Base-by-base conservation (phyloP, 2,797 vertebrate species). In the Phaenicophaeus curvirostris region DNA sequence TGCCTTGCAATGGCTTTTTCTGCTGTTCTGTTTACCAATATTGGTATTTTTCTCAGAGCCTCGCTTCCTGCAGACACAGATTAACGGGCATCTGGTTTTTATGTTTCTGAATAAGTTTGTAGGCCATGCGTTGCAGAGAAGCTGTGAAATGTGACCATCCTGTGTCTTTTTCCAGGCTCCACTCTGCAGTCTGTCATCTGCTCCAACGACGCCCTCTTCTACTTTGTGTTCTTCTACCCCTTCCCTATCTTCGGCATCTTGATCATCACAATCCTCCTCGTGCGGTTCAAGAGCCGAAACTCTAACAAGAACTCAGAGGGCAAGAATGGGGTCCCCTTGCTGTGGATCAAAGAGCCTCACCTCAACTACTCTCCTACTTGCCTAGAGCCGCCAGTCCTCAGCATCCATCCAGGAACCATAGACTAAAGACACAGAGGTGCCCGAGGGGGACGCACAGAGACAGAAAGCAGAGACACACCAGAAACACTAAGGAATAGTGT, bases 311-410 rank as follows among this genome's bases (percentile, higher is more conserved):
- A 98, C 96, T 99, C 99, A 0, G 99, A 99, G 11, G 99, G 99
- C 91, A 99, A 99, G 97, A 99, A 99, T 0, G 99, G 99, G 37
- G 99, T 99, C 35, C 99, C 99, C 35, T 97, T 99, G 72, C 96
- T 99, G 82, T 99, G 99, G 99, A 99, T 99, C 97, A 99, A 99
- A 96, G 99, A 99, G 72, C 99, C 99, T 2, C 99, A 99, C 96
- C 98, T 99, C 95, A 99, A 99, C 97, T 99, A 99, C 96, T 99
- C 99, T 8, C 99, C 99, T n/a, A 99, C 99, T 73, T 99, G 99
- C 96, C 98, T 99, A 97, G 99, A 99, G 96, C 99, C 99, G 0
- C 99, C 99, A 0, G 99, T 99, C 13, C 99, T 99, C 97, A 99
- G 99, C 97, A 99, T 99, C 95, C 99, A 99, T 97, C 99, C 99